Conservation (phyloP, 2,888 invertebrate genomes). For the Lathronympha strigana region DNA sequence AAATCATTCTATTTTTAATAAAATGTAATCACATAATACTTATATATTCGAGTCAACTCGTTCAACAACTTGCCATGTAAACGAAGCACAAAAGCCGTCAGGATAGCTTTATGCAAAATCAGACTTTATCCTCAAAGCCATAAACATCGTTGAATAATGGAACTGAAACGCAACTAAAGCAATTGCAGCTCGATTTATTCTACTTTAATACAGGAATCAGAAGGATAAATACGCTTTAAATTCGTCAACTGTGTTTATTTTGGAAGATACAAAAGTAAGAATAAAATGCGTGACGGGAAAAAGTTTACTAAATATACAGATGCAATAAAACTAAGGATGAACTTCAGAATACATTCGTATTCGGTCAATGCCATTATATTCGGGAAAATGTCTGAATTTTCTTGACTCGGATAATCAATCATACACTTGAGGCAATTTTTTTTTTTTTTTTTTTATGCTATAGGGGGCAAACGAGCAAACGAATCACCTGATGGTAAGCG, state of each 20-base stretch:
- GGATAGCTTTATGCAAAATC: background rate
- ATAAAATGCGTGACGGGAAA: background rate
- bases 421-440: too few relatives aligned
- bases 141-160: constrained; percentile 1
- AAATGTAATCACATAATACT: too few relatives aligned
- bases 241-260: constrained; percentile 19
- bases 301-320: background rate
- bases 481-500: too few relatives aligned
- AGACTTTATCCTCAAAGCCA: constrained; percentile 1
- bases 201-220: background rate
- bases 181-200: background rate
- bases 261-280: constrained; percentile 10
- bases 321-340: background rate
- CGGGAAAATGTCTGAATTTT: background rate
- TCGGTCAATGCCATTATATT: background rate
- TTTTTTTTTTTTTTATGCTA: too few relatives aligned
- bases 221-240: background rate
- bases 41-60: constrained; percentile 13
- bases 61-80: background rate
- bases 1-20: too few relatives aligned
- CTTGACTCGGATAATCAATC: background rate
- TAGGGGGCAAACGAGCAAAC: too few relatives aligned
- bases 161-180: background rate
- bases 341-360: background rate
- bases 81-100: constrained; percentile 1